These are phyloP conservation scores for Etheostoma spectabile DNA, from an alignment of 2,113 vertebrate genomes.

Conservation along the genomic window DNA sequence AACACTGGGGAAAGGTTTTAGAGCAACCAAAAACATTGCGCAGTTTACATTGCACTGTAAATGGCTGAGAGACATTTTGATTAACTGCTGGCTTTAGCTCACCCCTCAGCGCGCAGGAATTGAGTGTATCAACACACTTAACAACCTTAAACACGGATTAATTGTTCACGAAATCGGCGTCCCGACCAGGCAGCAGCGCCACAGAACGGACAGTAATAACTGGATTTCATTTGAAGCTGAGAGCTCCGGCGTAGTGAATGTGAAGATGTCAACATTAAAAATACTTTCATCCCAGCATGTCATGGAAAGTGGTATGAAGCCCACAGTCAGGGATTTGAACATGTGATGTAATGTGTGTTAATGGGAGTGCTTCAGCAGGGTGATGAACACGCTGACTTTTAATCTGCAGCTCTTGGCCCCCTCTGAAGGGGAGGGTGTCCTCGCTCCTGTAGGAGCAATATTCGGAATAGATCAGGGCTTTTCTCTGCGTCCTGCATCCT, in stretches of 20 bases:
- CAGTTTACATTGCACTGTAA: slow-evolving; percentile 68
- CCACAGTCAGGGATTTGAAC: slow-evolving; percentile 61
- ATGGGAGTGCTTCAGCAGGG: slow-evolving; percentile 66
- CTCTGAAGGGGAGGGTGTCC: slow-evolving; percentile 60
- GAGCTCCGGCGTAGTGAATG: slow-evolving; percentile 35
- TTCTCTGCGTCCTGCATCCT: slow-evolving; percentile 64
- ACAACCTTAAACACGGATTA: slow-evolving; percentile 77
- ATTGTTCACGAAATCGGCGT: slow-evolving; percentile 71
- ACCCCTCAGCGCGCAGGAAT: slow-evolving; percentile 55
- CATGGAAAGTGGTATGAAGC: slow-evolving; percentile 54
- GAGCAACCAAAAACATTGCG: slow-evolving; percentile 38
- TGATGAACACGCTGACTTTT: slow-evolving; percentile 75
- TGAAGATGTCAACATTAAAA: slow-evolving; percentile 62
- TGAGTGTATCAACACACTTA: slow-evolving; percentile 74
- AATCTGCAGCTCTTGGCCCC: slow-evolving; percentile 66
- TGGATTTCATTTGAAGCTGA: slow-evolving; percentile 59
- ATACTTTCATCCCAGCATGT: slow-evolving; percentile 69
- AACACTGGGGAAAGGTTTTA: slow-evolving; percentile 51
- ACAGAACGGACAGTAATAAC: slow-evolving; percentile 56
- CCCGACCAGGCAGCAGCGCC: slow-evolving; percentile 23
- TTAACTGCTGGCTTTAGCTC: slow-evolving; percentile 62
- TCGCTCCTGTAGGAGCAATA: slow-evolving; percentile 55
- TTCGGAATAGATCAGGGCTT: slow-evolving; percentile 72
- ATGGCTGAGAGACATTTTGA: slow-evolving; percentile 76
- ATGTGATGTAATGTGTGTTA: slow-evolving; percentile 70